phyloP scores from a whole-genome alignment of 2,888 invertebrate species.

The Malacosoma neustria region DNA sequence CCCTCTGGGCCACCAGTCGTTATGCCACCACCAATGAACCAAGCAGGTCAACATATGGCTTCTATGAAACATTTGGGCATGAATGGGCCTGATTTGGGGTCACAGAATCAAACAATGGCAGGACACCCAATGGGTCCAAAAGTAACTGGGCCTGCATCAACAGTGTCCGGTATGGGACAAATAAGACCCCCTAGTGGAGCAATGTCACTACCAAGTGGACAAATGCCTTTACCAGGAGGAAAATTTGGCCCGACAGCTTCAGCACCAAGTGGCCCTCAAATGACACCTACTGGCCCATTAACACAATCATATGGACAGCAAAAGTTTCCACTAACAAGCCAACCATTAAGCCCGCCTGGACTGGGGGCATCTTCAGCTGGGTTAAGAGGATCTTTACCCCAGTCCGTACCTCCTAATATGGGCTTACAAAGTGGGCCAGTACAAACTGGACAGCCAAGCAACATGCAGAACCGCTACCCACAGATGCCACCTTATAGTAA shows the following conservation, averaged over 20 bases:
- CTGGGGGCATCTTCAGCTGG: constrained; percentile 13
- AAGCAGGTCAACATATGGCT: neutral
- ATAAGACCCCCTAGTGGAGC: constrained; percentile 6
- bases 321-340: constrained; percentile 4
- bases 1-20: constrained; percentile 5
- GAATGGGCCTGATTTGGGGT: constrained; percentile 1
- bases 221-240: neutral
- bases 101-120: constrained; percentile 1
- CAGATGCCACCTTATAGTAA: constrained; percentile 45
- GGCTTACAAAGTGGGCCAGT: constrained; percentile 12
- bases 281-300: constrained; percentile 13
- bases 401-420: constrained; percentile 10
- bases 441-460: constrained; percentile 24
- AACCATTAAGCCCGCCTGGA: constrained; percentile 15
- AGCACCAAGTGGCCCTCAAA: constrained; percentile 5
- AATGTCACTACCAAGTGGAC: constrained; percentile 1
- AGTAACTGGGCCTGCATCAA: constrained; percentile 9
- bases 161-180: neutral
- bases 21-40: constrained; percentile 6
- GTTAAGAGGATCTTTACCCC: constrained; percentile 9
- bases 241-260: neutral
- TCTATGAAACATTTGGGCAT: neutral
- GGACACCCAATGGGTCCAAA: neutral
- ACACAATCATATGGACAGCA: constrained; percentile 4
- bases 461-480: constrained; percentile 59